These are phyloP conservation scores for rat (Rattus norvegicus) DNA, from an alignment of 2,113 vertebrate species.

Conservation along the genomic window GRCr8 NC_086029.1:70600501-70601000, in stretches of 20 bases:
- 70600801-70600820: neutral
- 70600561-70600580: neutral
- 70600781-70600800: neutral
- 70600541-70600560: neutral
- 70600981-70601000: neutral
- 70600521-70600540: neutral
- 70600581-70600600: neutral
- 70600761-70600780: neutral
- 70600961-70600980: neutral
- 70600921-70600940: neutral
- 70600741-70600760: neutral
- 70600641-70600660: no score
- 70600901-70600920: neutral
- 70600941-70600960: neutral
- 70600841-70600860: neutral
- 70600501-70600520: neutral
- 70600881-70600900: neutral
- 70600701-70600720: neutral
- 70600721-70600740: neutral
- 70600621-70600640: neutral
- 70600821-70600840: neutral
- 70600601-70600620: neutral
- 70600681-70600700: neutral
- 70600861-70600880: neutral
- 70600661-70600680: neutral